A percentile compares a stretch with the other conserved stretches of the same genome.
Conservation (phyloP, 2,888 invertebrate genomes). For the Thymelicus lineola region DNA sequence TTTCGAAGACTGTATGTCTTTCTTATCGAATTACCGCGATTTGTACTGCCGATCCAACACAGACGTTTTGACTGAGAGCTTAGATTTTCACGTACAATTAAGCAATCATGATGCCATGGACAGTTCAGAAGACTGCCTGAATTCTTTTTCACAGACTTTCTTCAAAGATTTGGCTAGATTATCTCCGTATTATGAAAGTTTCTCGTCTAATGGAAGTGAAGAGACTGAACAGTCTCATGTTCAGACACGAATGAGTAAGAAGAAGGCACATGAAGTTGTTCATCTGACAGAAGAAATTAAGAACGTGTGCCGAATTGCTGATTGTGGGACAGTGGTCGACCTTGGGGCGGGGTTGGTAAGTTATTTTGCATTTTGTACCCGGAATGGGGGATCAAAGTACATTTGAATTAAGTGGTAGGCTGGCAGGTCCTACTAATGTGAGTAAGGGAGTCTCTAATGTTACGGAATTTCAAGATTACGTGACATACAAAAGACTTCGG, state of each 20-base stretch:
- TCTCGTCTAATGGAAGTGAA: conserved; percentile 52
- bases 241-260: conserved; percentile 74
- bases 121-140: conserved; percentile 50
- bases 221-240: conserved; percentile 52
- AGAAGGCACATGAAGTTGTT: conserved; percentile 90
- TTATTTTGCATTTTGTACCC: background rate
- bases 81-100: conserved; percentile 78
- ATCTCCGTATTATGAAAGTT: conserved; percentile 48
- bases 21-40: conserved; percentile 86
- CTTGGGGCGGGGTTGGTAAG: conserved; percentile 91
- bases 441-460: no score
- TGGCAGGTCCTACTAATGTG: no score
- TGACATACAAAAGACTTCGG: no score
- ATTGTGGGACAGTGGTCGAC: conserved; percentile 86
- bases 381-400: no score
- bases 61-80: conserved; percentile 82
- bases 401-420: no score
- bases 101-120: conserved; percentile 55
- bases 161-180: conserved; percentile 55
- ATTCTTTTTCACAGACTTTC: conserved; percentile 55
- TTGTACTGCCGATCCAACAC: conserved; percentile 88
- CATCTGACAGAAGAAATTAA: conserved; percentile 85
- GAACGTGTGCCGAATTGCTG: conserved; percentile 70
- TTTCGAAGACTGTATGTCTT: conserved; percentile 82
- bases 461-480: no score